Conservation (phyloP, 2,888 invertebrate species). For the Busseola fusca region DNA sequence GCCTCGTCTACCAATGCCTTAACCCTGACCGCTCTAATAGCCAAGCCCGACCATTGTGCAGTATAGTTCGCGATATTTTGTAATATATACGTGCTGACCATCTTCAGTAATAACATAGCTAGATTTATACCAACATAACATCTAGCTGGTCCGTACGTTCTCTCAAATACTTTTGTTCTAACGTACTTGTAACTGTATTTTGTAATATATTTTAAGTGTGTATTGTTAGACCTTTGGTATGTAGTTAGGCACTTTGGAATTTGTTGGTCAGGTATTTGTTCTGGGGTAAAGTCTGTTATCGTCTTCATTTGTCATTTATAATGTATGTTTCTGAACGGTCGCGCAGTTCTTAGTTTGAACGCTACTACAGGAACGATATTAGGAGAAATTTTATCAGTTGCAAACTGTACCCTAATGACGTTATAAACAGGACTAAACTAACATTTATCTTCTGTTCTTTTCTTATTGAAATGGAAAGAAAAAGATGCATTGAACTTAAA, state of each 20-base stretch:
- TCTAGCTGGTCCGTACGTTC: constrained; percentile 22
- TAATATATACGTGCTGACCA: constrained; percentile 58
- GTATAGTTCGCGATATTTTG: constrained; percentile 60
- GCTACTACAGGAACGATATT: constrained; percentile 1
- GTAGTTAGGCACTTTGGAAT: background rate
- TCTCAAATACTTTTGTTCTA: constrained; percentile 38
- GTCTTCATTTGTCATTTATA: background rate
- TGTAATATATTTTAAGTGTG: constrained; percentile 30
- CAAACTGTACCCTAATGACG: background rate
- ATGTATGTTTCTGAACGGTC: background rate
- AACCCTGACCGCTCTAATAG: constrained; percentile 59
- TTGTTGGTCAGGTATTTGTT: background rate
- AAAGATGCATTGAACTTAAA: no score
- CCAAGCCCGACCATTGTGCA: constrained; percentile 59
- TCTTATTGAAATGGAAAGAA: no score
- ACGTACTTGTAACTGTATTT: constrained; percentile 49
- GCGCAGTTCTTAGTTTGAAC: background rate
- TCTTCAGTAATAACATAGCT: constrained; percentile 62
- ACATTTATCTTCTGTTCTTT: no score
- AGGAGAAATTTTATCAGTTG: background rate
- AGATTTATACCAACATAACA: constrained; percentile 55
- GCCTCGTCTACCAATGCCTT: constrained; percentile 29
- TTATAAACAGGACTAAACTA: background rate
- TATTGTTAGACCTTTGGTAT: constrained; percentile 17
- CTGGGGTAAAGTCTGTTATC: background rate